These are phyloP conservation scores for Plagodis pulveraria DNA, from an alignment of 2,888 invertebrate genomes.

Conservation along the genomic window DNA sequence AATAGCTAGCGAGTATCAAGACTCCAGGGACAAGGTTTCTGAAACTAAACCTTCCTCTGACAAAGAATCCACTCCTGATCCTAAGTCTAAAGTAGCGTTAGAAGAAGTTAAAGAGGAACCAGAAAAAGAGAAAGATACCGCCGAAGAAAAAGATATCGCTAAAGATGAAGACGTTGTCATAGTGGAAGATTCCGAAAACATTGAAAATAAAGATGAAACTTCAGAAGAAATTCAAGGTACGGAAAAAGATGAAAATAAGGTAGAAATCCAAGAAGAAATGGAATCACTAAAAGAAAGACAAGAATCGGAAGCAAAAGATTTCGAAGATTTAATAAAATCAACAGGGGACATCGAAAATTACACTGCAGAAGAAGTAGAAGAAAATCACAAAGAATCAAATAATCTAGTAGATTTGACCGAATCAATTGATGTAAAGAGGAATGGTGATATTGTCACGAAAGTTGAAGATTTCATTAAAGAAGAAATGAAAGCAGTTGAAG, in stretches of 20 bases:
- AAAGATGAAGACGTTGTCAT: slow-evolving; percentile 8
- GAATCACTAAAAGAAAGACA: slow-evolving; percentile 24
- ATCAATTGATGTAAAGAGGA: slow-evolving; percentile 44
- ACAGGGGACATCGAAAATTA: slow-evolving; percentile 33
- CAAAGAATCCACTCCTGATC: slow-evolving; percentile 23
- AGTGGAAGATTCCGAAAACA: slow-evolving; percentile 5
- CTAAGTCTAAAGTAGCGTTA: slow-evolving; percentile 27
- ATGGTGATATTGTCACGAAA: slow-evolving; percentile 53
- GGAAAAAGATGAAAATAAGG: slow-evolving; percentile 28
- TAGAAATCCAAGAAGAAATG: slow-evolving; percentile 5
- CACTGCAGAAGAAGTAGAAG: slow-evolving; percentile 17
- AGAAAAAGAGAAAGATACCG: slow-evolving; percentile 16
- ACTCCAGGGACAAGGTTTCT: slow-evolving; percentile 57
- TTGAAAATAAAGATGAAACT: background rate
- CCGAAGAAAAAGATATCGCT: slow-evolving; percentile 1
- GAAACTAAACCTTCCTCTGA: slow-evolving; percentile 44
- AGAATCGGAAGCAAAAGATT: slow-evolving; percentile 23
- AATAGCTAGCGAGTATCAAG: slow-evolving; percentile 67
- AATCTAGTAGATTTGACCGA: slow-evolving; percentile 50
- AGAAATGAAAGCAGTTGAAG: slow-evolving; percentile 45
- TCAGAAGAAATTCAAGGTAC: slow-evolving; percentile 19
- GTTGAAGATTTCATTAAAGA: slow-evolving; percentile 63
- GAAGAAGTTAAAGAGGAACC: slow-evolving; percentile 28
- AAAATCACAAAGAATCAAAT: slow-evolving; percentile 30
- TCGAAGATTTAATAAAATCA: slow-evolving; percentile 25